Conservation (phyloP, 2,888 invertebrate species). For the Drosophila acutilabella region DNA sequence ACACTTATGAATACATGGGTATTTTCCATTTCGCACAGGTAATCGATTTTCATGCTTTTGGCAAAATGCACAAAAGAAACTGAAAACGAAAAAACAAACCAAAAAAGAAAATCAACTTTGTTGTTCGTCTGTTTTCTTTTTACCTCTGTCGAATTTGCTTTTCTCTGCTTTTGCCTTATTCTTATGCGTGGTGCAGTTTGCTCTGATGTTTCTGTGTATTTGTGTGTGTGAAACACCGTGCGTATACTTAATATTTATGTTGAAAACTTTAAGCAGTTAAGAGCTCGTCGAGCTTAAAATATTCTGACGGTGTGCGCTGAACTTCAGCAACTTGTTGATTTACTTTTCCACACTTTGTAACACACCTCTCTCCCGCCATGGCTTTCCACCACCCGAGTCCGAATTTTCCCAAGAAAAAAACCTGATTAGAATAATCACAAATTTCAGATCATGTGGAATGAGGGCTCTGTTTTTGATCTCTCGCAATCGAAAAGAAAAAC, state of each 20-base stretch:
- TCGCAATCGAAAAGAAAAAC: conserved; percentile 3
- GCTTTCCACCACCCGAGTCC: not conserved
- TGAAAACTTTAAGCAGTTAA: conserved; percentile 78
- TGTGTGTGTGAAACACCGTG: conserved; percentile 31
- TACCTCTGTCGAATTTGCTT: conserved; percentile 48
- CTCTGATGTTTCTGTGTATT: conserved; percentile 24
- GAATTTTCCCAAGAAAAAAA: conserved; percentile 40
- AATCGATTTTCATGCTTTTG: conserved; percentile 80
- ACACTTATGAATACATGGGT: conserved; percentile 33
- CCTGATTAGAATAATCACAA: conserved; percentile 67
- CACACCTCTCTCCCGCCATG: not conserved
- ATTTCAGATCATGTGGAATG: conserved; percentile 44
- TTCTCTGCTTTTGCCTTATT: conserved; percentile 35
- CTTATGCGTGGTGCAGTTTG: conserved; percentile 46
- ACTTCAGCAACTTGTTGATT: conserved; percentile 75
- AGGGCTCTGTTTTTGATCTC: conserved; percentile 61
- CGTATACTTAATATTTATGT: conserved; percentile 78
- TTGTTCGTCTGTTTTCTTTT: conserved; percentile 56
- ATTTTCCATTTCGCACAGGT: conserved; percentile 76
- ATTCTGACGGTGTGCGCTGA: conserved; percentile 65
- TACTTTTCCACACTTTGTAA: conserved; percentile 60
- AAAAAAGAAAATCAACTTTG: conserved; percentile 67
- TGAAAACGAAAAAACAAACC: conserved; percentile 21
- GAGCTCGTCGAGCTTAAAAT: conserved; percentile 76
- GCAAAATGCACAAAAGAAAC: conserved; percentile 72